Evolutionary conservation across 2,888 invertebrate species (phyloP).

Genomic region (Leucophenga montana): DNA sequence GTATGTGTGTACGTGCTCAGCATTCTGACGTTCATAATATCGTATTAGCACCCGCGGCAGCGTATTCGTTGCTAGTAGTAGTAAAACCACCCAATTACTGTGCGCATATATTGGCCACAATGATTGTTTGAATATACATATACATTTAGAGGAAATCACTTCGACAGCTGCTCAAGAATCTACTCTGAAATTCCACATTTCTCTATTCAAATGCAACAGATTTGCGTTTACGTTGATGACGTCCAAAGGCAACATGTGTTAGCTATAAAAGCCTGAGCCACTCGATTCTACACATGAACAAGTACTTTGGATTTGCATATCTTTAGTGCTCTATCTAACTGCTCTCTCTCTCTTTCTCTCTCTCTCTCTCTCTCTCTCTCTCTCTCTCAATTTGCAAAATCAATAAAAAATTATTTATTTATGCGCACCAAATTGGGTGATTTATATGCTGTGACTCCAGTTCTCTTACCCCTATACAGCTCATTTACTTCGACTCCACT

Average conservation of each 20-base stretch:
- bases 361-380: too few relatives aligned
- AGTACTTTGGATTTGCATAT: not conserved
- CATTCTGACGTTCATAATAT: not conserved
- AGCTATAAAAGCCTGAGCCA: not conserved
- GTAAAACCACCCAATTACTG: too few relatives aligned
- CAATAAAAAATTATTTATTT: conserved; percentile 20
- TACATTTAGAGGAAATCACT: too few relatives aligned
- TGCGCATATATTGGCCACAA: not conserved
- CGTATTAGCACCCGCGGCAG: not conserved
- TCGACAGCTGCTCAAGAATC: too few relatives aligned
- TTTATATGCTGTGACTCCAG: not conserved
- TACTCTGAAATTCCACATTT: too few relatives aligned
- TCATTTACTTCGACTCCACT: not conserved
- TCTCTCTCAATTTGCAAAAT: conserved; percentile 7
- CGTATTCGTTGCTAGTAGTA: too few relatives aligned
- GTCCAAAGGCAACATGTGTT: conserved; percentile 9
- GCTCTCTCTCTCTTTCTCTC: too few relatives aligned
- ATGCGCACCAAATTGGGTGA: conserved; percentile 12
- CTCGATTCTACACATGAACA: too few relatives aligned
- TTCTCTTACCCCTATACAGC: not conserved
- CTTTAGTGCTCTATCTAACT: not conserved
- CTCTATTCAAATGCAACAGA: conserved; percentile 17
- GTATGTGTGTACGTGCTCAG: not conserved
- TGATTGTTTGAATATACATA: too few relatives aligned
- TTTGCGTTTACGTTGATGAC: not conserved